A percentile compares a stretch with the other conserved stretches of the same genome.
Evolutionary conservation across 2,888 invertebrate species (phyloP).

Genomic region (Eupsilia transversa): DNA sequence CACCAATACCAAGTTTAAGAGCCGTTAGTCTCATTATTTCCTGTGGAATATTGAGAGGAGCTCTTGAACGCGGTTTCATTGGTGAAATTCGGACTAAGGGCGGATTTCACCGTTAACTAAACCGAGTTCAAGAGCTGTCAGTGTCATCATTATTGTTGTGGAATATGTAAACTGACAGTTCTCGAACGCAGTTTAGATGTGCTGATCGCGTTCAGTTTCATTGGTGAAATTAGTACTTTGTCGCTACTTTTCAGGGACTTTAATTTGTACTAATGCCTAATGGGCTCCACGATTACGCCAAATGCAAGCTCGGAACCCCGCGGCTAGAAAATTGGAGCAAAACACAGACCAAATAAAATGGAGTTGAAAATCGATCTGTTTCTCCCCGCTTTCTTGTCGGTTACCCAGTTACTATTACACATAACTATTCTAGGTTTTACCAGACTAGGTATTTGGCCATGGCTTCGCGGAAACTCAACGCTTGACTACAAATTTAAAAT

Average conservation of each 20-base stretch:
- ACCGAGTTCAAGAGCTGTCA: too few relatives aligned
- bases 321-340: conserved; percentile 10
- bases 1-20: too few relatives aligned
- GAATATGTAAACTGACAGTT: too few relatives aligned
- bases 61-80: too few relatives aligned
- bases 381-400: not conserved
- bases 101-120: too few relatives aligned
- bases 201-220: too few relatives aligned
- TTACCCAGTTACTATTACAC: not conserved
- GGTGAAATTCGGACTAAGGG: too few relatives aligned
- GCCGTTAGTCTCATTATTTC: too few relatives aligned
- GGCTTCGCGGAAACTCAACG: conserved; percentile 31
- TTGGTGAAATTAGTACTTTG: too few relatives aligned
- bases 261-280: conserved; percentile 14
- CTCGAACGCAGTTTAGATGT: too few relatives aligned
- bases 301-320: not conserved
- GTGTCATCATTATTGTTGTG: too few relatives aligned
- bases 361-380: not conserved
- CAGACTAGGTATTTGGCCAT: conserved; percentile 25
- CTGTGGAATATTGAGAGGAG: too few relatives aligned
- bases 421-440: conserved; percentile 35
- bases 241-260: not conserved
- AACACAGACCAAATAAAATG: conserved; percentile 3
- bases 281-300: not conserved
- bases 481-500: conserved; percentile 37